Evolutionary conservation across 2,888 invertebrate species (phyloP), one percentile per base, ranked within the genome.

Genomic region (Orgyia antiqua): DNA sequence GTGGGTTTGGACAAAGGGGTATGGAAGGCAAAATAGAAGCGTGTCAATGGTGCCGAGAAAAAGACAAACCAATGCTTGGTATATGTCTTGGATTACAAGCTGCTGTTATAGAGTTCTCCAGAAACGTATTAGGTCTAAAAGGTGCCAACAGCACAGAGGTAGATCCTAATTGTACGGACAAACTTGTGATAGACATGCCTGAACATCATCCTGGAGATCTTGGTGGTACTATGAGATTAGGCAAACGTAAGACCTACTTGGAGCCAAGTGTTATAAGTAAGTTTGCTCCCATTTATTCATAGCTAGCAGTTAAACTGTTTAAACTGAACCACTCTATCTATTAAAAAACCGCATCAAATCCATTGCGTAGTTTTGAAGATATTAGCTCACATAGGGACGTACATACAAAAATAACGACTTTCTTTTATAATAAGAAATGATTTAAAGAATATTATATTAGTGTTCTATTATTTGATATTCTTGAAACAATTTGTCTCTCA

Each of bases 81-180:
- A 96, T 99, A 49, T 99, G 99, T 66, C 88, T 99, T n/a, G 99
- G 99, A 3, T 88, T 99, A 41, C 99, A 99, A 88, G 95, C 96
- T 11, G 94, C 98, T 5, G 98, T 98, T 3, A 94, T 99, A 54
- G 99, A 99, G 78, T 98, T 94, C 68, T 92, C 97, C 0, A 89
- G 98, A 30, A 96, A 97, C 68, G 94, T 94, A 0, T 76, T 98
- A 1, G 88, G 89, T 0, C 72, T 94, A 33, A 83, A 89, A 42
- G 92, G 90, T 43, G 98, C 98, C 0, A 93, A 97, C 58, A 93
- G 94, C 2, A 94, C 94, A 0, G 99, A 99, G 82, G 92, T 95
- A 19, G 89, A 93, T 50, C 89, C 92, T 0, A 78, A 91, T 2
- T 92, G 94, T 7, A 80, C 83, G 18, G 82, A 94, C 72, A 94